Base-by-base conservation (phyloP, 1,140 invertebrate species). In the Lordiphosa mommai region DNA sequence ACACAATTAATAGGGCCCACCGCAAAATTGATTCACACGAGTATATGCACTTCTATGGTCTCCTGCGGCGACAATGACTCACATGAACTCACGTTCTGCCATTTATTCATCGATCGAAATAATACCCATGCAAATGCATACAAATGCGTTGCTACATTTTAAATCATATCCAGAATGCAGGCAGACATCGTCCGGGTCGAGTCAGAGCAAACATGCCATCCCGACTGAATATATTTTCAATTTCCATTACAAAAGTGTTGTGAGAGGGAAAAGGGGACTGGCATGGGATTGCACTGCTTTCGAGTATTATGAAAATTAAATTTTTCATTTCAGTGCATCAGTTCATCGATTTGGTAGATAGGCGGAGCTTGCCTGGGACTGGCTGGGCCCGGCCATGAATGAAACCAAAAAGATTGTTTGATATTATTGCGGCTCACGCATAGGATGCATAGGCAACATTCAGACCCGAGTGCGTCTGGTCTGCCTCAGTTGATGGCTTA, bases 251-350 rank as follows among this genome's bases (percentile, higher is more conserved):
- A 84, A 82, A 84, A 82, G 71, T 63, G 50, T 27, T 38, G 6
- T 14, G 16, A 10, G 29, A 4, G 40, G 0, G 14, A 16, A 30
- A 10, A 13, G 0, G 40, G 17, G 30, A 9, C 7, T 1, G 23
- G n/a, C n/a, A 29, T 52, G 29, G 9, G 20, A 57, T 61, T 71
- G 49, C 37, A 59, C 49, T 68, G 77, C 59, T 84, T 74, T 61
- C 41, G 63, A 69, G 72, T 84, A 84, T 82, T 82, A 82, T 84
- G 77, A 84, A 82, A 82, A 82, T 82, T 82, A 72, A 82, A 82
- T 84, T 82, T 84, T 82, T 82, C 77, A 84, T 82, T 82, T 85
- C 67, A 84, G 51, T 84, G 79, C 79, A 77, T 65, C 65, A 38
- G 37, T 14, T 51, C 36, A 68, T 48, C 14, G 33, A 32, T 49